phyloP scores from a whole-genome alignment of 2,113 vertebrate species.

The Ptilonorhynchus violaceus region DNA sequence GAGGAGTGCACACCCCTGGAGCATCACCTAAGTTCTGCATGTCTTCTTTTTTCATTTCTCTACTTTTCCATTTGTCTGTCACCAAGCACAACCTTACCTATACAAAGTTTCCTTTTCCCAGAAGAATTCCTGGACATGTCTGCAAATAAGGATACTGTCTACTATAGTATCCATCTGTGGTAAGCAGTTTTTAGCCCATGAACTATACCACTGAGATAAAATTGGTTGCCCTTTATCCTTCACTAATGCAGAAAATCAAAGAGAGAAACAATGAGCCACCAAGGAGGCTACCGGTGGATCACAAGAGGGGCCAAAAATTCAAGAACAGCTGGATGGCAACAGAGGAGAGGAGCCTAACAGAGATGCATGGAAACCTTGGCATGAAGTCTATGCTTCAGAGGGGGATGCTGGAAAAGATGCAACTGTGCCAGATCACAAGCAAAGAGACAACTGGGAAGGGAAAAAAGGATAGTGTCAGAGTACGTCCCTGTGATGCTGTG shows the following conservation, averaged over 20 bases:
- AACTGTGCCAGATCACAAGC: not conserved
- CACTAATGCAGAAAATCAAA: not conserved
- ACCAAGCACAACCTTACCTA: not conserved
- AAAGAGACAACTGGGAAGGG: not conserved
- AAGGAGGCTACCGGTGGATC: not conserved
- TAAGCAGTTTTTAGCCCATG: not conserved
- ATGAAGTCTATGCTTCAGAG: not conserved
- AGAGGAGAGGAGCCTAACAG: not conserved
- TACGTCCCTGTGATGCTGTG: rapidly evolving
- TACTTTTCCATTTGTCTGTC: not conserved
- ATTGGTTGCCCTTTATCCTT: not conserved
- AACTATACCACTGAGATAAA: not conserved
- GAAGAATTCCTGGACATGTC: not conserved
- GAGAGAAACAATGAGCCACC: not conserved
- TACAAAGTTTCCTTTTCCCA: not conserved
- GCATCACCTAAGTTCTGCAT: not conserved
- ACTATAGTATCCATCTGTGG: not conserved
- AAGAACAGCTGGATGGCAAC: not conserved
- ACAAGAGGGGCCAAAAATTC: not conserved
- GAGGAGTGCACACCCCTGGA: not conserved
- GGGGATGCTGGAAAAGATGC: not conserved
- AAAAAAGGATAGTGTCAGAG: not conserved
- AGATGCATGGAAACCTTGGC: constrained; percentile 9
- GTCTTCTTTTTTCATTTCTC: not conserved
- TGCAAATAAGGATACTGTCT: not conserved